Evolutionary conservation across 2,797 vertebrate genomes (phyloP).

Genomic region (Acanthurus tractus): DNA sequence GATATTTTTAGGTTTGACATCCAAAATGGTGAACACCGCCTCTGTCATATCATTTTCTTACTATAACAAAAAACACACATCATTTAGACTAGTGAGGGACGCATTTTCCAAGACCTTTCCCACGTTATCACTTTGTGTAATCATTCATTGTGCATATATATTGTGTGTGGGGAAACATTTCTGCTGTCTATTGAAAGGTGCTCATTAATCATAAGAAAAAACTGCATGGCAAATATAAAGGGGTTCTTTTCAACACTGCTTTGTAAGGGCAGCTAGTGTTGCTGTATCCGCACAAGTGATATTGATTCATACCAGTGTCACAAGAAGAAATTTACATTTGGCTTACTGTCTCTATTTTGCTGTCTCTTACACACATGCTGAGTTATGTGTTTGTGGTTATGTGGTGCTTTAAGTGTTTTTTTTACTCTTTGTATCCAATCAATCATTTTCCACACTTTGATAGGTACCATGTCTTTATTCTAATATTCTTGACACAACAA

Average conservation of each 20-base stretch:
- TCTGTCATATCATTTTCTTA: background rate
- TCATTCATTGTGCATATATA: background rate
- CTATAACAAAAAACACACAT: background rate
- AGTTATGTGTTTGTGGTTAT: background rate
- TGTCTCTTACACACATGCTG: background rate
- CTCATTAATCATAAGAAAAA: background rate
- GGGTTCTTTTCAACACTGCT: slow-evolving; percentile 11
- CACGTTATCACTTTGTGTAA: background rate
- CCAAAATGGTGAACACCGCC: background rate
- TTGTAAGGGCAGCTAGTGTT: background rate
- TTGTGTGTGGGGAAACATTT: background rate
- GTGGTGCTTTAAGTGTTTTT: too few species aligned
- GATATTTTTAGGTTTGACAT: background rate
- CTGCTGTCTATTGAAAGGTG: background rate
- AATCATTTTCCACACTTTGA: background rate
- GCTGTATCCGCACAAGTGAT: background rate
- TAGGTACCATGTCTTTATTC: background rate
- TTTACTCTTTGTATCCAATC: background rate
- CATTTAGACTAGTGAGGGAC: background rate
- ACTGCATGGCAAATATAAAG: background rate
- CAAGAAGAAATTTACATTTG: background rate
- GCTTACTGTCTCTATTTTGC: background rate
- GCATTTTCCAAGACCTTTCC: background rate
- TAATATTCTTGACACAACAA: background rate
- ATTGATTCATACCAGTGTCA: background rate